Percentiles rank a stretch among this genome's conserved stretches.
Conservation (phyloP, 64 coral and sea anemone species). For the Exaiptasia diaphana region DNA sequence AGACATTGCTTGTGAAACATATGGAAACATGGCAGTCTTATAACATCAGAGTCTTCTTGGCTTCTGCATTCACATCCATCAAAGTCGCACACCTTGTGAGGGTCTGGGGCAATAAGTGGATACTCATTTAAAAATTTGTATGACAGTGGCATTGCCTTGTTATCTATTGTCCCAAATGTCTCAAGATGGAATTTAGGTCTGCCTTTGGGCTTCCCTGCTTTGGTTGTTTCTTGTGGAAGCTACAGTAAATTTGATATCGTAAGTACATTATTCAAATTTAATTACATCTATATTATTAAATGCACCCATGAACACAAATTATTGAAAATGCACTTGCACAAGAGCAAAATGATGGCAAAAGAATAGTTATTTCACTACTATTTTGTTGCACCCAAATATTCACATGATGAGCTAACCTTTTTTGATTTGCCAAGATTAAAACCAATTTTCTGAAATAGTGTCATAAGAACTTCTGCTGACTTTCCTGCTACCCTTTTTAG, state of each 20-base stretch:
- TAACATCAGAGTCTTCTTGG: not conserved
- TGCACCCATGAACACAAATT: too few species aligned
- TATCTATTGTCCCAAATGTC: constrained; percentile 38
- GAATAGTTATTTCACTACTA: too few species aligned
- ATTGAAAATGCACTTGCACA: too few species aligned
- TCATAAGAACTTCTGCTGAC: constrained; percentile 12
- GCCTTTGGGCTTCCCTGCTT: not conserved
- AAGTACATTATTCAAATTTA: not conserved
- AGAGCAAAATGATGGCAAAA: too few species aligned
- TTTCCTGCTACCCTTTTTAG: constrained; percentile 16
- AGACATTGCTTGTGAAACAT: constrained; percentile 15
- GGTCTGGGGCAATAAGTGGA: not conserved
- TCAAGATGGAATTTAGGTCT: constrained; percentile 33
- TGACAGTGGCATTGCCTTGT: constrained; percentile 17
- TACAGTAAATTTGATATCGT: not conserved
- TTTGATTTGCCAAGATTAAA: constrained; percentile 52
- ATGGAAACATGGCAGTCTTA: constrained; percentile 40
- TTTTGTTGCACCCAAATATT: too few species aligned
- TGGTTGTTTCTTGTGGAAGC: constrained; percentile 14
- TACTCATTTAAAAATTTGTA: constrained; percentile 14
- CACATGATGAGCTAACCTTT: constrained; percentile 23
- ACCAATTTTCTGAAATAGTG: constrained; percentile 25
- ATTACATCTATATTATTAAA: too few species aligned
- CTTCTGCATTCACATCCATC: not conserved
- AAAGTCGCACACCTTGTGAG: constrained; percentile 28